Percentiles rank a stretch among this genome's conserved stretches.
phyloP scores from a whole-genome alignment of 2,113 vertebrate species.

The Pseudorhombus dupliciocellatus region DNA sequence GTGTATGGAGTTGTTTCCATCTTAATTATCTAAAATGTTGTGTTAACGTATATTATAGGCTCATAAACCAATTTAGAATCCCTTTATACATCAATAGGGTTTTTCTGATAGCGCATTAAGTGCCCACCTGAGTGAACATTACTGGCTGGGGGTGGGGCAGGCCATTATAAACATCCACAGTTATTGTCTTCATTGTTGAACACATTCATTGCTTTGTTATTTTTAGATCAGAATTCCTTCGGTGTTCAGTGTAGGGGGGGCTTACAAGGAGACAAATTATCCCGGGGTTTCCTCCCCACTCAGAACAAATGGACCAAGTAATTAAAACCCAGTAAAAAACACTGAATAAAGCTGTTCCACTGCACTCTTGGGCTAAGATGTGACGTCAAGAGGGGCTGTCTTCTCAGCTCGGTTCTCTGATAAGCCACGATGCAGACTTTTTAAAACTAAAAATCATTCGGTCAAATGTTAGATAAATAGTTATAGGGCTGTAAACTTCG shows the following conservation, averaged over 20 bases:
- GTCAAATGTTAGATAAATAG: not conserved
- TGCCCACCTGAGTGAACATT: constrained; percentile 7
- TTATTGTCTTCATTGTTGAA: not conserved
- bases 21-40: not conserved
- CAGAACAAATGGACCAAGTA: constrained; percentile 9
- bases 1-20: not conserved
- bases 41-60: not conserved
- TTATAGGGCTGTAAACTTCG: not conserved
- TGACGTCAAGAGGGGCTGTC: not conserved
- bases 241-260: not conserved
- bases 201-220: not conserved
- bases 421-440: not conserved
- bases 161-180: not conserved
- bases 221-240: constrained; percentile 4
- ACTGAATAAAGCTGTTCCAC: not conserved
- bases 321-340: constrained; percentile 3
- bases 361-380: not conserved
- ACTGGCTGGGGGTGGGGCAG: not conserved
- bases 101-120: not conserved
- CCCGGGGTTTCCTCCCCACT: not conserved
- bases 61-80: not conserved
- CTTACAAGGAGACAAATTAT: not conserved
- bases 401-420: not conserved
- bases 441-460: not conserved
- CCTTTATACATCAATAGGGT: constrained; percentile 4